A percentile compares a stretch with the other conserved stretches of the same genome.
Conservation (phyloP, 2,113 vertebrate genomes). For the Cettia cetti region DNA sequence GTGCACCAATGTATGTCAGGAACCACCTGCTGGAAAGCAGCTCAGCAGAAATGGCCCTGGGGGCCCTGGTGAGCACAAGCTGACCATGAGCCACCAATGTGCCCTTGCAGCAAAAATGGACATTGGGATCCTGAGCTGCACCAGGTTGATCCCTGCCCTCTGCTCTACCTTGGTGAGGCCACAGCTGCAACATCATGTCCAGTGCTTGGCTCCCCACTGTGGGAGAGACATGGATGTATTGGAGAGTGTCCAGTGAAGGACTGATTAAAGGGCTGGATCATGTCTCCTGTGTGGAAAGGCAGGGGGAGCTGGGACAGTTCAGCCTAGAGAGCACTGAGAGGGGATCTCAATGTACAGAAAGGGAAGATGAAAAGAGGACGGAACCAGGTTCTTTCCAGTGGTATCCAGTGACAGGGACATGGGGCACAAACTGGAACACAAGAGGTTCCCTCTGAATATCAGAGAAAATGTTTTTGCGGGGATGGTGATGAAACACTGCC, state of each 20-base stretch:
- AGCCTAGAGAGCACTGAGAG: background rate
- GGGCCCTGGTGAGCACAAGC: fast-evolving
- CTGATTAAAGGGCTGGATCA: background rate
- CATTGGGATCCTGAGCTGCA: background rate
- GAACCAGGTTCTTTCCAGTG: background rate
- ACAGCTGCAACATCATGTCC: background rate
- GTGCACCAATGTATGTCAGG: fast-evolving
- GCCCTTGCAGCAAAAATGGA: background rate
- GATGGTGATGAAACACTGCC: background rate
- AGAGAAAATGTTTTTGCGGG: background rate
- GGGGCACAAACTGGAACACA: background rate
- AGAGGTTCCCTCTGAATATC: background rate
- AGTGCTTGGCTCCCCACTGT: background rate
- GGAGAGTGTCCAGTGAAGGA: background rate
- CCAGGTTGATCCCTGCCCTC: background rate
- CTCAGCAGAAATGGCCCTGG: background rate
- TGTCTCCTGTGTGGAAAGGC: background rate
- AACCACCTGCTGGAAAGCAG: background rate
- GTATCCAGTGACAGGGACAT: background rate
- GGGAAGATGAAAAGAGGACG: background rate
- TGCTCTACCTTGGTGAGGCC: background rate
- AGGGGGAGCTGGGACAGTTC: background rate
- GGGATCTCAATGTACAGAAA: background rate
- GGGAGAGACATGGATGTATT: background rate
- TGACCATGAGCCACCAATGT: background rate